These are phyloP conservation scores for Celastrina argiolus DNA, from an alignment of 2,888 invertebrate genomes.

Conservation along the genomic window DNA sequence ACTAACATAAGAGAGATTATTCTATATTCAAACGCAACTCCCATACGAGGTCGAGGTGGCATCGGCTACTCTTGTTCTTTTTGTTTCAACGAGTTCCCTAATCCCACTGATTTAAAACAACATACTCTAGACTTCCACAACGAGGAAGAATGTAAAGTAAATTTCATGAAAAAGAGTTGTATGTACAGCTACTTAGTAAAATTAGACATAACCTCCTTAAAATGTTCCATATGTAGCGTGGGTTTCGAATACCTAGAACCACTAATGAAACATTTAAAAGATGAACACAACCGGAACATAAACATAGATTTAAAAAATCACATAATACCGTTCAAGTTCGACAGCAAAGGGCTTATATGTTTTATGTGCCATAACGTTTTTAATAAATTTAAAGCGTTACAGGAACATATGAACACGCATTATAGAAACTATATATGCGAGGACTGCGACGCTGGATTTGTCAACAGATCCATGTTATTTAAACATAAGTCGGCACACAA, in stretches of 20 bases:
- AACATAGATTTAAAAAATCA: constrained; percentile 47
- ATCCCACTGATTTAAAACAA: constrained; percentile 44
- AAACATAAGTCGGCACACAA: constrained; percentile 38
- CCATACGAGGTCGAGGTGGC: constrained; percentile 41
- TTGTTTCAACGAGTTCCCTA: constrained; percentile 41
- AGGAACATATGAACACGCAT: constrained; percentile 51
- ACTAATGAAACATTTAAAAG: constrained; percentile 43
- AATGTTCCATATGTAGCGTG: constrained; percentile 46
- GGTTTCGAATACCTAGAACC: constrained; percentile 41
- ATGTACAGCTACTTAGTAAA: constrained; percentile 45
- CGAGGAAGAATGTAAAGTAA: constrained; percentile 34
- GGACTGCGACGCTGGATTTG: constrained; percentile 46
- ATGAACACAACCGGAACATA: constrained; percentile 41
- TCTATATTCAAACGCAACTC: constrained; percentile 47
- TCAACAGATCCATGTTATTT: constrained; percentile 36
- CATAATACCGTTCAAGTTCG: constrained; percentile 54
- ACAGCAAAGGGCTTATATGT: constrained; percentile 41
- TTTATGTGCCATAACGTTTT: constrained; percentile 45
- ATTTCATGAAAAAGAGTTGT: constrained; percentile 41
- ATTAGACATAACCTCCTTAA: constrained; percentile 51
- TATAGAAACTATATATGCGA: constrained; percentile 50
- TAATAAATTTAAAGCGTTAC: constrained; percentile 44
- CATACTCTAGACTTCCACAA: constrained; percentile 42
- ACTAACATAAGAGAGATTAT: constrained; percentile 42
- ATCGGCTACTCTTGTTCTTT: constrained; percentile 47